Percentiles rank a stretch among this genome's conserved stretches.
Evolutionary conservation across 2,797 vertebrate species (phyloP).

Genomic region (Microctenopoma stevenorrisi): DNA sequence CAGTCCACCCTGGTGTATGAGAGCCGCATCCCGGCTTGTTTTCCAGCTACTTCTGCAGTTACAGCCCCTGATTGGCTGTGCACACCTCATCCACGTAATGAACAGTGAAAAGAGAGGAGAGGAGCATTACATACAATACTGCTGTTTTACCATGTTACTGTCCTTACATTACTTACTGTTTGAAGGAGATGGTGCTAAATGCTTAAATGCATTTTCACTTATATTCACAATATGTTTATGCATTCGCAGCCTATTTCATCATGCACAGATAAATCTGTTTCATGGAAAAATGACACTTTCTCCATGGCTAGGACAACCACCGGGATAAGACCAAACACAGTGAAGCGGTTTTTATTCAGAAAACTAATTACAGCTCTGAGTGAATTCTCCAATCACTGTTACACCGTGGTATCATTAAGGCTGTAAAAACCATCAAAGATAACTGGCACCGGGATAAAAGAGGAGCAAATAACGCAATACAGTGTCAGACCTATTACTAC

Average conservation of each 20-base stretch:
- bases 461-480: background rate
- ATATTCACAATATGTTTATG: constrained; percentile 4
- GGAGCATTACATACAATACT: constrained; percentile 9
- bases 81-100: background rate
- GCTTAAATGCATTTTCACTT: constrained; percentile 7
- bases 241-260: background rate
- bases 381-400: background rate
- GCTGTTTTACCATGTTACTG: constrained; percentile 21
- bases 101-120: too few species aligned
- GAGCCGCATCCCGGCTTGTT: too few species aligned
- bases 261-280: too few species aligned
- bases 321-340: background rate
- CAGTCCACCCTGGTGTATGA: background rate
- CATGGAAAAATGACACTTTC: too few species aligned
- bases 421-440: constrained; percentile 5
- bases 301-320: background rate
- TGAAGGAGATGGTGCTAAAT: background rate
- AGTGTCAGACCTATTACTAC: background rate
- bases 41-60: too few species aligned
- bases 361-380: background rate
- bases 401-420: too few species aligned
- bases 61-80: too few species aligned
- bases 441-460: background rate
- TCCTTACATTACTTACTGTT: constrained; percentile 1
- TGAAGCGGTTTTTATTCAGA: background rate